Evolutionary conservation across 2,113 vertebrate species (phyloP).

Genomic region (Sorex araneus): DNA sequence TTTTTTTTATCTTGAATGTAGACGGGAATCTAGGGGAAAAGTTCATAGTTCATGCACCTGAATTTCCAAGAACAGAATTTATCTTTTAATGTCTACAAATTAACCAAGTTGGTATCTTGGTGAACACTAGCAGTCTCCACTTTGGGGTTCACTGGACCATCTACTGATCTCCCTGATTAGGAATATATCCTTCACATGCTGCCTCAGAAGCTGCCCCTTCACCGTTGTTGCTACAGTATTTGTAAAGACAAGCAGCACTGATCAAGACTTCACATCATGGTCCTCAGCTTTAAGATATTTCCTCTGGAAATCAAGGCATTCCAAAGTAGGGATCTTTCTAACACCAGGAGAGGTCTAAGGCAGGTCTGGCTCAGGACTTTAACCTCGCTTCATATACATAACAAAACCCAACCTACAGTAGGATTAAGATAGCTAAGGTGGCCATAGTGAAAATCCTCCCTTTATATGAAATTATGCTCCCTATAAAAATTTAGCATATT

Average conservation of each 20-base stretch:
- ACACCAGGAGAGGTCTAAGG: neutral
- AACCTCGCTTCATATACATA: neutral
- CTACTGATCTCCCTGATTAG: neutral
- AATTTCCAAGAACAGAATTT: constrained; percentile 40
- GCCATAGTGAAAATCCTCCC: neutral
- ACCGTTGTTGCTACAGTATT: neutral
- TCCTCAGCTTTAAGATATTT: neutral
- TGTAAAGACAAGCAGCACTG: neutral
- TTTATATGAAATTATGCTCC: neutral
- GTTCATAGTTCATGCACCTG: neutral
- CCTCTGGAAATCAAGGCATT: neutral
- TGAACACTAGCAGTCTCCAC: neutral
- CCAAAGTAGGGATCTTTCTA: neutral
- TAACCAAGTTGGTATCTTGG: neutral
- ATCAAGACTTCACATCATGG: neutral
- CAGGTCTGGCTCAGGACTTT: constrained; percentile 7
- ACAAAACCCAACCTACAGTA: neutral
- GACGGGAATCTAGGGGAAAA: constrained; percentile 9
- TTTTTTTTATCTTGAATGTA: neutral
- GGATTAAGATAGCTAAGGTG: neutral
- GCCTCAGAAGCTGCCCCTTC: neutral
- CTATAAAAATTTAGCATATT: neutral
- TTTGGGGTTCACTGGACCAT: neutral
- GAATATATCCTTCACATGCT: neutral
- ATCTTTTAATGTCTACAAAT: constrained; percentile 21